Base-by-base conservation (phyloP, 2,888 invertebrate genomes). In the Phortica okadai region DNA sequence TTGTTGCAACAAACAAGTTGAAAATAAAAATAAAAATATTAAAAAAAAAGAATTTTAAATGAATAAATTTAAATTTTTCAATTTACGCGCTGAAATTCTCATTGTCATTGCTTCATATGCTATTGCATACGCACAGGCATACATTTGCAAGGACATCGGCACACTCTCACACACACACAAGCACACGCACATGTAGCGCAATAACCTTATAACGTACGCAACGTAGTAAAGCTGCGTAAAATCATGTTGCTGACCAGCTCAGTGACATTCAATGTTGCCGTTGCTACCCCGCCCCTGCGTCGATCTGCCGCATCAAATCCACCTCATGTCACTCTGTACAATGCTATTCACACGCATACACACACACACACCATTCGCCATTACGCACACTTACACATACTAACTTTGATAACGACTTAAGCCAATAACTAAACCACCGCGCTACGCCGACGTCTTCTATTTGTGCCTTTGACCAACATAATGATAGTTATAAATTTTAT, bases 201-300 rank as follows among this genome's bases (percentile, higher is more conserved):
- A 83, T 79, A 54, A 72, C 72, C 50, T 54, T 54, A 10, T 2
- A 21, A 21, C 21, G 21, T 21, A 21, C 21, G 80, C 72, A 76
- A 84, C 83, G 85, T 87, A 86, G 42, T 69, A 69, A 69, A 66
- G 86, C 87, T 82, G 84, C 85, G 86, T 85, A 85, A 86, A 84
- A 86, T 83, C 84, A 83, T 82, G 85, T 82, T 81, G 85, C 81
- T 86, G 86, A 86, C 81, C 86, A 86, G 64, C 41, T 66, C 58
- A 58, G 58, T 16, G 6, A n/a, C 1, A 21, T 21, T 21, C 21
- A 21, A 21, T 21, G 21, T 21, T 21, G 21, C 21, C 21, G 21
- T 21, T 21, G 21, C 21, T 21, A 21, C 21, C 21, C 21, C 21
- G 21, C 21, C 21, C 21, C 21, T 21, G 21, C 21, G 21, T 21